These are phyloP conservation scores for Microcaecilia unicolor DNA, from an alignment of 2,797 vertebrate species.

Conservation along the genomic window DNA sequence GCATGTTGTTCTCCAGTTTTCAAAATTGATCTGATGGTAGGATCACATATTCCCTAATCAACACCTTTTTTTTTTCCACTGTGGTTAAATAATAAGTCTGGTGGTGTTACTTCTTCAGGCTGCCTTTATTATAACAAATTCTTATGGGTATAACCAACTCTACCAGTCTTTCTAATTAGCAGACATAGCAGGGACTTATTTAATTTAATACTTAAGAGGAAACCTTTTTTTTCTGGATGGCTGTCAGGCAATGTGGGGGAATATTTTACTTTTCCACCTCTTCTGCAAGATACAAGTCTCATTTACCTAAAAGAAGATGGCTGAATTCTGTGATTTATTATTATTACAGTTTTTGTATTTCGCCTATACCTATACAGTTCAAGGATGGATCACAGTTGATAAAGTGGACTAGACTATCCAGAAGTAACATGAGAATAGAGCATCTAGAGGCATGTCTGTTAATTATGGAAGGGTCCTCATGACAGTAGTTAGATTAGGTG, in stretches of 20 bases:
- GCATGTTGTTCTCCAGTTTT: slow-evolving; percentile 40
- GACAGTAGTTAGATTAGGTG: too few relatives aligned
- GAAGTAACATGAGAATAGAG: too few relatives aligned
- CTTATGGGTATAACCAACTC: slow-evolving; percentile 37
- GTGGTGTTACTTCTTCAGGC: slow-evolving; percentile 25
- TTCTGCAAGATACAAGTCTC: neutral
- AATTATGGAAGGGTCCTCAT: too few relatives aligned
- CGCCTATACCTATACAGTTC: too few relatives aligned
- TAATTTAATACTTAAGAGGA: slow-evolving; percentile 9
- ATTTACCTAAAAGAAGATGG: neutral
- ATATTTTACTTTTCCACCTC: neutral
- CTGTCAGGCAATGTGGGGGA: neutral
- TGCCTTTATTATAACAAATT: slow-evolving; percentile 36
- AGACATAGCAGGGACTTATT: slow-evolving; percentile 42
- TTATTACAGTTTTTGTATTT: too few relatives aligned
- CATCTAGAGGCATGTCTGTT: too few relatives aligned
- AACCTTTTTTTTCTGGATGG: neutral
- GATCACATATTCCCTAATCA: slow-evolving; percentile 57
- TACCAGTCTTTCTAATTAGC: slow-evolving; percentile 53
- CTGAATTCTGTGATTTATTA: too few relatives aligned
- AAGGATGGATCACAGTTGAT: too few relatives aligned
- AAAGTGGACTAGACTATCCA: too few relatives aligned
- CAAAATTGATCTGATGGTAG: slow-evolving; percentile 19
- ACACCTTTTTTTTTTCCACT: slow-evolving; percentile 43
- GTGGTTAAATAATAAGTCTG: slow-evolving; percentile 30